Conservation (phyloP, 1,140 invertebrate genomes). For the Polypedilum vanderplanki region DNA sequence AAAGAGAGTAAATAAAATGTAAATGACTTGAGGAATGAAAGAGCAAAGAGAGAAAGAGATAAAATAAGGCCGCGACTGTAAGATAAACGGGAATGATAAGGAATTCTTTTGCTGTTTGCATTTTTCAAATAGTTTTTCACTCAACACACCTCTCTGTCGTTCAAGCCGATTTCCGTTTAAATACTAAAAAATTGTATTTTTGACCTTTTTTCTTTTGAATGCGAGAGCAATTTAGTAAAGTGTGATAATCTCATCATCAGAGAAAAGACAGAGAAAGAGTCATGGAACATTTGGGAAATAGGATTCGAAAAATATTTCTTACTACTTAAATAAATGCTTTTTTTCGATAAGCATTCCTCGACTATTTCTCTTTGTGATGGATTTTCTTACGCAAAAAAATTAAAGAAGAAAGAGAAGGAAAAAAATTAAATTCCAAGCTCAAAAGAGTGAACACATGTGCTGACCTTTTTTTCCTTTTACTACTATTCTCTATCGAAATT, state of each 20-base stretch:
- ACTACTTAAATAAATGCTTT: too few relatives aligned
- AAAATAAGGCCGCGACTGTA: slow-evolving; percentile 1
- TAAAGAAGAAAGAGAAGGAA: too few relatives aligned
- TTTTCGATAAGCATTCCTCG: too few relatives aligned
- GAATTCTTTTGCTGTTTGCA: neutral
- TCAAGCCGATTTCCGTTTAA: neutral
- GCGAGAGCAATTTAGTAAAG: neutral
- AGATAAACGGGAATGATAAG: slow-evolving; percentile 12
- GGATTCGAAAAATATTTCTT: neutral
- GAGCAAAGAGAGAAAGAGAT: neutral
- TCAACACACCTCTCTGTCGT: neutral
- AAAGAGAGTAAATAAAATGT: neutral
- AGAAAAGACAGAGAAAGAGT: neutral
- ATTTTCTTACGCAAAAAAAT: too few relatives aligned
- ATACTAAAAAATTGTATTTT: slow-evolving; percentile 1
- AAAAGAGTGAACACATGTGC: too few relatives aligned
- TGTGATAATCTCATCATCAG: neutral
- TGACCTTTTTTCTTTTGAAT: neutral
- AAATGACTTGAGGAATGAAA: neutral
- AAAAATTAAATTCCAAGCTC: too few relatives aligned
- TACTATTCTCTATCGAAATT: too few relatives aligned
- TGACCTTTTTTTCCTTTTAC: too few relatives aligned
- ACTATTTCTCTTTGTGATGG: too few relatives aligned
- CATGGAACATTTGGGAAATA: neutral
- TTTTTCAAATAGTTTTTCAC: neutral